phyloP scores from a whole-genome alignment of 2,888 invertebrate genomes.

The Parnassius mnemosyne region DNA sequence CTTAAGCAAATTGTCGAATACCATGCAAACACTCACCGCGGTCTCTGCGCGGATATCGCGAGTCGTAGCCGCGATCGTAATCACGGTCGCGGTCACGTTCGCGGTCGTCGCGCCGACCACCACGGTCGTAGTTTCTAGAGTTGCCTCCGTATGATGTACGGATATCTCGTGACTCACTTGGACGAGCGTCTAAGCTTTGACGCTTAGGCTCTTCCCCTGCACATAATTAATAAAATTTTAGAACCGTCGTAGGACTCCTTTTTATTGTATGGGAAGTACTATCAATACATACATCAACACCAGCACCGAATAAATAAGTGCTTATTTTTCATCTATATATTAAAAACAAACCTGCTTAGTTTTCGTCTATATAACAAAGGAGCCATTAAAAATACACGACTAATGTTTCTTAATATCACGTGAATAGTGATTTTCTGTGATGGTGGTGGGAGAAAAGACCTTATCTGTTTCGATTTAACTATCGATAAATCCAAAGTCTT shows the following conservation, averaged over 20 bases:
- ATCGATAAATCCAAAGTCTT: too few species aligned
- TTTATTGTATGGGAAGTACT: too few species aligned
- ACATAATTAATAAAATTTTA: constrained; percentile 29
- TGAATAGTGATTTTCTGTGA: too few species aligned
- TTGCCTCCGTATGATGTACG: constrained; percentile 74
- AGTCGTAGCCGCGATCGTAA: constrained; percentile 79
- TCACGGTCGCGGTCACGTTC: constrained; percentile 80
- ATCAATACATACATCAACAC: constrained; percentile 35
- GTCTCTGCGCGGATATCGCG: constrained; percentile 77
- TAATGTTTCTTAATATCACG: too few species aligned
- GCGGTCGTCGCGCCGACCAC: constrained; percentile 77
- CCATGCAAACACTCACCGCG: constrained; percentile 53
- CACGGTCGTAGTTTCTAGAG: constrained; percentile 73
- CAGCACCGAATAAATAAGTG: constrained; percentile 41
- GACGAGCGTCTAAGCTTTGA: constrained; percentile 71
- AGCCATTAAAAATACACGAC: too few species aligned
- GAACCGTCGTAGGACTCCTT: too few species aligned
- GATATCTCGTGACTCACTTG: constrained; percentile 65
- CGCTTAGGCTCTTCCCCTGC: constrained; percentile 77
- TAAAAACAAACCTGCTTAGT: too few species aligned
- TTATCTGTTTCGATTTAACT: too few species aligned
- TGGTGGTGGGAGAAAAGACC: too few species aligned
- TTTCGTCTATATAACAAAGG: too few species aligned
- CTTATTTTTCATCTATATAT: too few species aligned
- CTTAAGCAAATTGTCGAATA: neutral